Base-by-base conservation (phyloP, 2,797 vertebrate species). In the Neostethus bicornis region DNA sequence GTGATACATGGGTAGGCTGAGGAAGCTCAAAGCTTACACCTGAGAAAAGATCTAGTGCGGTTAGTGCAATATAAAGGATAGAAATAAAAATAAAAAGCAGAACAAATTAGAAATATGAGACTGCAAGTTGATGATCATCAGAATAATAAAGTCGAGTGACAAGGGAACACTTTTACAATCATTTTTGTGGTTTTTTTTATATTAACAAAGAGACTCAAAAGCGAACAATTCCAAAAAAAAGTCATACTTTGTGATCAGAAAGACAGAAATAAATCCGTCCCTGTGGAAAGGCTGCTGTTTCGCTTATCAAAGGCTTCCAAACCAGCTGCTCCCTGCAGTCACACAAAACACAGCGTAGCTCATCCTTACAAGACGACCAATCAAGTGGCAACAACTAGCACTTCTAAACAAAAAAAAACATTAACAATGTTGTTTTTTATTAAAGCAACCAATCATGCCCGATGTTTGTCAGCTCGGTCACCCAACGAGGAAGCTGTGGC, bases 1-100 rank as follows among this genome's bases (percentile, higher is more conserved):
- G 87, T 87, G 87, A 89, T 87, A 76, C 80, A 82, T 87, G 77
- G 73, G 79, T 79, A 68, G 69, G 79, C 80, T 89, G 81, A 59
- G 62, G 80, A 77, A 67, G 70, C 83, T 83, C 77, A 80, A 76
- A 82, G 84, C 83, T 83, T 72, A 80, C 78, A 79, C 55, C 20
- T 58, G 75, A 67, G 68, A 72, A 83, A 79, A 63, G 72, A 65
- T 56, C 61, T 70, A 71, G 38, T 50, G 61, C 71, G 74, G 61
- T 60, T 64, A 66, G 66, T 2, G 12, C 65, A 50, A 57, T 80
- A 62, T 14, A 24, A 60, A 65, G 71, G 73, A 80, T 61, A 75
- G 65, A 66, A 76, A 81, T 71, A 58, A 68, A 84, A 84, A 87
- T 83, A 85, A 85, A 86, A 75, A 79, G 77, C 23, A 37, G 68